Conservation (phyloP, 1,140 invertebrate species). For the Drosophila melanica region DNA sequence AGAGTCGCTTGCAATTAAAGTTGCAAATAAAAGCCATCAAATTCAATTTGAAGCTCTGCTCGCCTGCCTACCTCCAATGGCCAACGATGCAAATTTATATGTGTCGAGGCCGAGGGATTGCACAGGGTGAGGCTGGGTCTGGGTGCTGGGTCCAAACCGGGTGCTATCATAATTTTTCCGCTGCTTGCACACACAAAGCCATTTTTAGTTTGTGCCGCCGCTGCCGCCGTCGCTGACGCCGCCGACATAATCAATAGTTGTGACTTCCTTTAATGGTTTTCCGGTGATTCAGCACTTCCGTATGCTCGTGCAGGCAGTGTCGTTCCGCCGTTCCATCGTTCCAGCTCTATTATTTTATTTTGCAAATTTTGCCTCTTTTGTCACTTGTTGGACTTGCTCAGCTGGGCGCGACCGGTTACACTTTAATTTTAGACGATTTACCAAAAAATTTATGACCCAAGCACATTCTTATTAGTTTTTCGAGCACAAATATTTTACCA, state of each 20-base stretch:
- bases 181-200: conserved; percentile 63
- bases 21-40: conserved; percentile 57
- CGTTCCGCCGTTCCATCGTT: conserved; percentile 8
- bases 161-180: conserved; percentile 66
- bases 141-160: conserved; percentile 20
- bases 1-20: conserved; percentile 52
- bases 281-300: conserved; percentile 73
- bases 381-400: conserved; percentile 58
- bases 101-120: conserved; percentile 40
- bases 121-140: not conserved
- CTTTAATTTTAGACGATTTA: conserved; percentile 46
- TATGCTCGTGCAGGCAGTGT: conserved; percentile 19
- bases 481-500: conserved; percentile 1
- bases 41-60: conserved; percentile 50
- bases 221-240: conserved; percentile 12
- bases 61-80: conserved; percentile 4
- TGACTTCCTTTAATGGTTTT: conserved; percentile 76
- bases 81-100: conserved; percentile 53
- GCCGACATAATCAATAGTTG: conserved; percentile 74
- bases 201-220: conserved; percentile 49
- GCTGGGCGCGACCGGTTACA: conserved; percentile 30
- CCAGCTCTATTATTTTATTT: conserved; percentile 44
- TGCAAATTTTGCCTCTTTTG: conserved; percentile 51
- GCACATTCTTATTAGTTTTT: conserved; percentile 49
- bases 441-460: conserved; percentile 40